Percentiles rank a stretch among this genome's conserved stretches.
Evolutionary conservation across 2,797 vertebrate genomes (phyloP).

Genomic region (Parambassis ranga): DNA sequence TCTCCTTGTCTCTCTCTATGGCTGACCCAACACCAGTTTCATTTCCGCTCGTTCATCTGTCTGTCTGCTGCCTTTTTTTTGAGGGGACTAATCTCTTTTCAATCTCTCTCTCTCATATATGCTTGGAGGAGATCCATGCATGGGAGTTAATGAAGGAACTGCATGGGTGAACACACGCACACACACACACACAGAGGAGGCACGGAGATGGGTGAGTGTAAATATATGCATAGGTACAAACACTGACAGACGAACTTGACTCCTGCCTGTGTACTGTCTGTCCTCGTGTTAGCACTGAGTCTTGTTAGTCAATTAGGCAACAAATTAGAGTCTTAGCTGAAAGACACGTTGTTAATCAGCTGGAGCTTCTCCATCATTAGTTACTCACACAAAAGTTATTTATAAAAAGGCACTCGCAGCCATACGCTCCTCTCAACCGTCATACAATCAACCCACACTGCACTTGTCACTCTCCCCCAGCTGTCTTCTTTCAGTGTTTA

Average conservation of each 20-base stretch:
- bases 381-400: conserved; percentile 36
- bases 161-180: conserved; percentile 42
- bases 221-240: conserved; percentile 29
- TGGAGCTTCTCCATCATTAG: conserved; percentile 40
- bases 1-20: conserved; percentile 29
- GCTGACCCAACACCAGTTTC: conserved; percentile 63
- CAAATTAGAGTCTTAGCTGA: conserved; percentile 43
- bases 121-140: conserved; percentile 26
- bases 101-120: conserved; percentile 42
- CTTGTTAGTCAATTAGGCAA: conserved; percentile 55
- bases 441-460: conserved; percentile 8
- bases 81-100: conserved; percentile 41
- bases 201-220: conserved; percentile 19
- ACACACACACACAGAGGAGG: too few relatives aligned
- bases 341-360: conserved; percentile 40
- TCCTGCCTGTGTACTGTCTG: not conserved
- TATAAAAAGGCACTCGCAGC: conserved; percentile 22
- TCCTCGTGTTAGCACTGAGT: not conserved
- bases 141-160: conserved; percentile 51
- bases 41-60: conserved; percentile 57
- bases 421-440: conserved; percentile 28
- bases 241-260: conserved; percentile 23
- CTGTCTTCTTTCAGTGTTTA: not conserved
- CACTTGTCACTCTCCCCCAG: not conserved
- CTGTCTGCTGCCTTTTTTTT: conserved; percentile 41